A percentile compares a stretch with the other conserved stretches of the same genome.
Conservation (phyloP, 2,888 invertebrate species). For the Mystacides longicornis region DNA sequence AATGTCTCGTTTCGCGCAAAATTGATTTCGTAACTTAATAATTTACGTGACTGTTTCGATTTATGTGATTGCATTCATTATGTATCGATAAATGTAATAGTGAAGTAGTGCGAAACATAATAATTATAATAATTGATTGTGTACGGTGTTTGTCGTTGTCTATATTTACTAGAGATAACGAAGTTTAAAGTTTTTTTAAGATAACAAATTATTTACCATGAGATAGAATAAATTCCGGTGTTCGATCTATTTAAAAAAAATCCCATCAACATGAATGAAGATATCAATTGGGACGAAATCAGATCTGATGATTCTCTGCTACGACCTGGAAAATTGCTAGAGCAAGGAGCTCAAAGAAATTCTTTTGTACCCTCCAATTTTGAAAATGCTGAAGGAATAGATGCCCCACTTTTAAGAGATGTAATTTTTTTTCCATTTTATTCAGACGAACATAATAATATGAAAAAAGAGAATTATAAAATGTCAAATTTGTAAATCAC, state of each 20-base stretch:
- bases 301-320: slow-evolving; percentile 21
- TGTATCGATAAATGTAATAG: no score
- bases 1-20: not conserved
- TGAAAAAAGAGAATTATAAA: no score
- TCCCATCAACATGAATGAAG: slow-evolving; percentile 21
- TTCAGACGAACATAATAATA: no score
- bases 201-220: not conserved
- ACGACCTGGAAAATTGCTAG: slow-evolving; percentile 16
- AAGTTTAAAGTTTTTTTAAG: not conserved
- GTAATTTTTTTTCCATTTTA: slow-evolving; percentile 31
- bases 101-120: no score
- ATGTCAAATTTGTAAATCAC: no score
- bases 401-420: slow-evolving; percentile 35
- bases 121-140: no score
- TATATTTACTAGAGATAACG: not conserved
- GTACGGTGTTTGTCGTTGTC: no score
- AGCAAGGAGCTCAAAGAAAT: slow-evolving; percentile 15
- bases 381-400: slow-evolving; percentile 27
- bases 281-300: slow-evolving; percentile 26
- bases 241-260: slow-evolving; percentile 3
- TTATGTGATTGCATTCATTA: no score
- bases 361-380: slow-evolving; percentile 11
- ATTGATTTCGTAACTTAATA: not conserved
- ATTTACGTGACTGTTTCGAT: no score
- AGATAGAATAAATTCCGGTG: slow-evolving; percentile 1